Evolutionary conservation across 2,797 vertebrate genomes (phyloP).

Genomic region (Synaphobranchus kaupii): DNA sequence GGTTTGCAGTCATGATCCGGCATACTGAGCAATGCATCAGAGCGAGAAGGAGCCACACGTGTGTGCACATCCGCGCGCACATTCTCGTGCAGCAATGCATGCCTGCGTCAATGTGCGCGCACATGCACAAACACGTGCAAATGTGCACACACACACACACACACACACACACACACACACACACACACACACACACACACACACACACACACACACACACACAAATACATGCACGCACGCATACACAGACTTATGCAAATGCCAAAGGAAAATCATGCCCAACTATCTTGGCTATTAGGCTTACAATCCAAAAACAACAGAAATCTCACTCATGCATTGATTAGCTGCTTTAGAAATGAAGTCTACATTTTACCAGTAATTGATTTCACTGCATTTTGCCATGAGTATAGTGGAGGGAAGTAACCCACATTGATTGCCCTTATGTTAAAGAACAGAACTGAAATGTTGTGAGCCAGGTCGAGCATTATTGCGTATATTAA

Average conservation of each 20-base stretch:
- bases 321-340: background rate
- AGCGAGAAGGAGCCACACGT: background rate
- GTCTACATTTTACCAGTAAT: background rate
- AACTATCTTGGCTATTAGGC: background rate
- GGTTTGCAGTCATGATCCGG: constrained; percentile 3
- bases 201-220: background rate
- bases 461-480: background rate
- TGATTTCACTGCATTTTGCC: background rate
- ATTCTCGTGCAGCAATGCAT: background rate
- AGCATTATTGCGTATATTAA: no score
- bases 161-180: background rate
- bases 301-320: background rate
- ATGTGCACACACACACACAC: background rate
- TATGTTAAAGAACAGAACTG: background rate
- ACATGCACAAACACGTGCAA: background rate
- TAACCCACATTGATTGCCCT: background rate
- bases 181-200: background rate
- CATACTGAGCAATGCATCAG: background rate
- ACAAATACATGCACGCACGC: background rate
- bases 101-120: background rate
- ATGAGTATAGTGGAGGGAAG: background rate
- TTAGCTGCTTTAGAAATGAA: background rate
- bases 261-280: background rate
- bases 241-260: background rate
- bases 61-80: background rate